phyloP scores from a whole-genome alignment of 92 coral and sea anemone genomes.

The Actinernus sp. region DNA sequence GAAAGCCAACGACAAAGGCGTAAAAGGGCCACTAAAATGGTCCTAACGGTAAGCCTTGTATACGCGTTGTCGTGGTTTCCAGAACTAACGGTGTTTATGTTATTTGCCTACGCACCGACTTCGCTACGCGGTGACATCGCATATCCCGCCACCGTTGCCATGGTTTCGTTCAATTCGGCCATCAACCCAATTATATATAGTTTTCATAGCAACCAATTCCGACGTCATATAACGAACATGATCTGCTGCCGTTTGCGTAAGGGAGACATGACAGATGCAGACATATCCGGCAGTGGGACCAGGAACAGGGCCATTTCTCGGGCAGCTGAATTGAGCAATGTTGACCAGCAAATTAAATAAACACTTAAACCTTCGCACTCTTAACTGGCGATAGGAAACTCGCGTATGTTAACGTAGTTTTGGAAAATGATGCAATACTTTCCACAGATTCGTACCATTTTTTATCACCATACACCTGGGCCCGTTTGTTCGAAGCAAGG shows the following conservation, averaged over 20 bases:
- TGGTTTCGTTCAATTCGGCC: slow-evolving; percentile 56
- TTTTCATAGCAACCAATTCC: slow-evolving; percentile 60
- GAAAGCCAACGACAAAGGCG: slow-evolving; percentile 7
- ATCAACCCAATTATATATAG: slow-evolving; percentile 77
- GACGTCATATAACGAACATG: slow-evolving; percentile 34
- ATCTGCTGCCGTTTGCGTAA: slow-evolving; percentile 7
- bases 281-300: background rate
- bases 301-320: too few relatives aligned
- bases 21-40: slow-evolving; percentile 47
- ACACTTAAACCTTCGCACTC: too few relatives aligned
- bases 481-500: too few relatives aligned
- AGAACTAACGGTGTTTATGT: slow-evolving; percentile 15
- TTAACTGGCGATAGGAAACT: too few relatives aligned
- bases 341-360: too few relatives aligned
- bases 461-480: too few relatives aligned
- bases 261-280: background rate
- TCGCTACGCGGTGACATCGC: slow-evolving; percentile 17
- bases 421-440: too few relatives aligned
- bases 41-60: slow-evolving; percentile 48
- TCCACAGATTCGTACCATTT: too few relatives aligned
- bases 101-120: slow-evolving; percentile 29
- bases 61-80: slow-evolving; percentile 61
- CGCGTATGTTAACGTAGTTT: too few relatives aligned
- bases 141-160: slow-evolving; percentile 38
- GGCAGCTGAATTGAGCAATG: too few relatives aligned